Evolutionary conservation across 2,113 vertebrate species (phyloP), one percentile per base, ranked within the genome.

Genomic region (Sprattus sprattus): DNA sequence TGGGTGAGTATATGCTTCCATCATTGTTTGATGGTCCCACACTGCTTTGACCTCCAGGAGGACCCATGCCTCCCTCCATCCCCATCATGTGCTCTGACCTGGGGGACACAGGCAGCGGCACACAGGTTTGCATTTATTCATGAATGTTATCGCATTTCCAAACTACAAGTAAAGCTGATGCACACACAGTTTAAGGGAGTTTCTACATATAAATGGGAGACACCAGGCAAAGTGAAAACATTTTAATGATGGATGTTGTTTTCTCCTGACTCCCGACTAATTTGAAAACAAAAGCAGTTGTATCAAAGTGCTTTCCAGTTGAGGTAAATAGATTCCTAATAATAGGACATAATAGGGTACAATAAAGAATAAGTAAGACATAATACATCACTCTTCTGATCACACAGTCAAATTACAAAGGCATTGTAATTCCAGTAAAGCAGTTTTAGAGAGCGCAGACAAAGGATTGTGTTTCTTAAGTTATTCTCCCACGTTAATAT

Each of bases 61-160:
- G 94, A 45, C 93, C 92, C 94, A 95, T 92, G 88, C 90, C 93
- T 64, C 92, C 93, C 84, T 96, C 95, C 93, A 94, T 93, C 89
- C 95, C 95, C 92, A 97, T 95, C 86, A 93, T 93, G 90, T 96
- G 96, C 90, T 96, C 95, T 0, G 87, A 92, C 92, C 96, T 96
- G 90, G 89, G 88, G 90, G 85, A 50, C 85, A 91, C 90, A 78
- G 89, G 10, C 6, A 32, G 25, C n/a, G n/a, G 60, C n/a, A 67
- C 25, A 67, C 64, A 67, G 64, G 8, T 28, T 11, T 10, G 7
- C n/a, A 25, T 67, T 25, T 28, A 67, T 9, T 0, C 22, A 67
- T 1, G 25, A 25, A 67, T 67, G 22, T 67, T 67, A 67, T 10
- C 28, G 64, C 7, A 8, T n/a, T 60, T 1, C 22, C 22, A 18